Conservation (phyloP, 2,888 invertebrate species). For the Laothoe populi region DNA sequence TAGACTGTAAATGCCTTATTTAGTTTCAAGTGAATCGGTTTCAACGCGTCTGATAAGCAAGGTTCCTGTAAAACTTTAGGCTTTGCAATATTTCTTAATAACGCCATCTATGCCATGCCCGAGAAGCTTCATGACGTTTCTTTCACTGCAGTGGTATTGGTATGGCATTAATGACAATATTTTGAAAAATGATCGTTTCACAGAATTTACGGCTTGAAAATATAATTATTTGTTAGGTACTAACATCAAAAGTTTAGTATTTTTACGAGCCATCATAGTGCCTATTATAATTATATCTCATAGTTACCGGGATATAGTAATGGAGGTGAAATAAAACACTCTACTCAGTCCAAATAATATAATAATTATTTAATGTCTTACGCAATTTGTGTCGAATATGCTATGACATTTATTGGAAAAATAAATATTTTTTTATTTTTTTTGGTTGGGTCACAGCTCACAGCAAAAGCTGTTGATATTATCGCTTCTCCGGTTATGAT, state of each 20-base stretch:
- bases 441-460: conserved; percentile 46
- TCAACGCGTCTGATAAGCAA: too few relatives aligned
- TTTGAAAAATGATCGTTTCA: too few relatives aligned
- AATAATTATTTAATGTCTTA: conserved; percentile 60
- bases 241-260: too few relatives aligned
- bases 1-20: too few relatives aligned
- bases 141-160: background rate
- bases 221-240: too few relatives aligned
- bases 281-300: too few relatives aligned
- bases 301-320: background rate
- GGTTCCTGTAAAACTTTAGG: background rate
- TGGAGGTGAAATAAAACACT: conserved; percentile 38
- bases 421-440: conserved; percentile 67
- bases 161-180: background rate
- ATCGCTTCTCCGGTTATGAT: conserved; percentile 19
- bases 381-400: conserved; percentile 55
- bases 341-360: conserved; percentile 63
- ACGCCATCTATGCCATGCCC: background rate
- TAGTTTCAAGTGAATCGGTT: too few relatives aligned
- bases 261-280: too few relatives aligned
- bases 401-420: conserved; percentile 74
- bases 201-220: too few relatives aligned
- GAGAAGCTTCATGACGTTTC: background rate
- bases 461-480: conserved; percentile 25
- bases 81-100: background rate